Base-by-base conservation (phyloP, 2,888 invertebrate genomes). In the Cheilosia scutellata region DNA sequence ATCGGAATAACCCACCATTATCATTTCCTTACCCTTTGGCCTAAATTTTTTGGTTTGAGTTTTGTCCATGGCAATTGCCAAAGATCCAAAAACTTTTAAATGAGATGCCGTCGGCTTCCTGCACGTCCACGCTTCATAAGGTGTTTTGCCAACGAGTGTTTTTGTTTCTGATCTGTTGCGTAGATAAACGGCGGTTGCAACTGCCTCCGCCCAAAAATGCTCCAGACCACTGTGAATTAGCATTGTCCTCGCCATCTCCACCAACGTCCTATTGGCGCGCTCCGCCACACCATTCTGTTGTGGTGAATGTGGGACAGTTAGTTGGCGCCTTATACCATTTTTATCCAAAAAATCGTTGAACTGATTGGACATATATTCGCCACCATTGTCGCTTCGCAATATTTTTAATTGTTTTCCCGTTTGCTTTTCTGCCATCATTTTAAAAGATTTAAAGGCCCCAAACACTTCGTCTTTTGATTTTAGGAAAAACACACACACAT, bases 191-290 rank as follows among this genome's bases (percentile, higher is more conserved):
- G 63, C 33, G 4, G 49, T 65, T 65, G 33, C 63, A 13, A 72
- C 42, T 37, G 78, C 86, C 6, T 84, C 84, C 25, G 60, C 87
- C 60, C 88, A 88, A 33, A 88, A 70, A 29, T 70, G 27, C 47
- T 77, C 88, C 5, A 89, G 40, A 7, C 74, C 75, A 29, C 83
- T 60, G 20, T 88, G 65, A 0, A 82, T 53, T 16, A 90, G 33
- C 87, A 90, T 88, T 11, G 87, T 76, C 29, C 89, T 78, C 4
- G 40, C 89, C 51, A 82, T 83, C 49, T 89, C 88, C 33, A 89
- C 16, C 37, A 74, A 58, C 4, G 62, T 79, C 13, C 74, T 20
- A 37, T 82, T 77, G 2, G 71, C 53, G 11, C 79, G 31, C 47
- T 87, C 84, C 4, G 84, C 77, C 11, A 84, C 78, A 25, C 87